Conservation (phyloP, 1,140 invertebrate genomes). For the Halictus rubicundus region DNA sequence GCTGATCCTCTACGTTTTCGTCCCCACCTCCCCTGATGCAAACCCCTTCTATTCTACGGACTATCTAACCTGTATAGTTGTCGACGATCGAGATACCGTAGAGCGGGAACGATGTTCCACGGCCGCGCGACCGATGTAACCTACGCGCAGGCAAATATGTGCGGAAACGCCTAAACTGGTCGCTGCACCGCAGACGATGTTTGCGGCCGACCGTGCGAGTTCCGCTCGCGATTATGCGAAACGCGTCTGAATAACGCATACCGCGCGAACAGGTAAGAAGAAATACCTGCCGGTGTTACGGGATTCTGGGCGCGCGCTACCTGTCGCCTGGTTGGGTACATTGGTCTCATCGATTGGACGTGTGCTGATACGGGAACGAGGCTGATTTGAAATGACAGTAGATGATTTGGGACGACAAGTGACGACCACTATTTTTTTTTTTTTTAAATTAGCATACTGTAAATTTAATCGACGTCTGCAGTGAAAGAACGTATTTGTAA, state of each 20-base stretch:
- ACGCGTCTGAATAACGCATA: slow-evolving; percentile 32
- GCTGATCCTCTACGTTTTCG: slow-evolving; percentile 2
- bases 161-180: slow-evolving; percentile 60
- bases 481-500: no score
- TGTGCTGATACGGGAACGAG: no score
- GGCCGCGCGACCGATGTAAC: slow-evolving; percentile 31
- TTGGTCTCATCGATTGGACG: background rate
- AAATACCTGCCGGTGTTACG: background rate
- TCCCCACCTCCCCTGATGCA: background rate
- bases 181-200: slow-evolving; percentile 61
- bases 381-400: background rate
- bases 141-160: slow-evolving; percentile 67
- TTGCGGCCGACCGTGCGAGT: slow-evolving; percentile 56
- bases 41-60: background rate
- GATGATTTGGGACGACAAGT: no score
- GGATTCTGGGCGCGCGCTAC: no score
- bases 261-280: slow-evolving; percentile 9
- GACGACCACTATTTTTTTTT: no score
- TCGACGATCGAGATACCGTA: slow-evolving; percentile 23
- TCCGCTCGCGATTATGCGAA: slow-evolving; percentile 47
- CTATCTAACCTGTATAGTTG: no score
- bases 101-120: slow-evolving; percentile 12
- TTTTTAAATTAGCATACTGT: no score
- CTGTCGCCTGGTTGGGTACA: no score
- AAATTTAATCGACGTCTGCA: no score